Base-by-base conservation (phyloP, 2,888 invertebrate species). In the Drosophila merina region DNA sequence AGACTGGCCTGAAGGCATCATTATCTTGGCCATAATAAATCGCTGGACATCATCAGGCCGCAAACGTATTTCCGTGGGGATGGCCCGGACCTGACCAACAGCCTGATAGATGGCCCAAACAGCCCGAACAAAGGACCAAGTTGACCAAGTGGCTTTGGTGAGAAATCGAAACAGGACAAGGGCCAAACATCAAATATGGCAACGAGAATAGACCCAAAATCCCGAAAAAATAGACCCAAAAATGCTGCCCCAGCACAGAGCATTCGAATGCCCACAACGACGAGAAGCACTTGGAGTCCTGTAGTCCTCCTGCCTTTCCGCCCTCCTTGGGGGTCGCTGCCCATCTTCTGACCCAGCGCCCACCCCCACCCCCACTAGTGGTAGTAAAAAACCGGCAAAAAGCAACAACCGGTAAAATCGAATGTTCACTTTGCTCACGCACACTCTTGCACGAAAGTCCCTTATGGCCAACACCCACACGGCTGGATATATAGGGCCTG, bases 361-460 rank as follows among this genome's bases (percentile, higher is more conserved):
- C 10, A 2, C 26, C 38, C 28, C 36, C 7, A 6, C 45, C 38
- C 47, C 4, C 54, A 50, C 50, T 45, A 52, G 54, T 42, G 67
- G 47, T 70, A 51, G 76, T 72, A 74, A 79, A 72, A 78, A 75
- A 79, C 88, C 88, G 88, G 88, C 88, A 86, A 85, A 86, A 82
- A 82, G 78, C 84, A 88, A 74, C 84, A 85, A 85, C 88, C 88
- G 84, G 88, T 85, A 86, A 86, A 88, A 88, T 86, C 88, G 88
- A 88, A 86, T 85, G 85, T 85, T 85, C 85, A 86, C 79, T 88
- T 88, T 72, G 59, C 55, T 60, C 68, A 72, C 72, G 67, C 59
- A 63, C 69, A 50, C 60, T 55, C 57, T 60, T 68, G 48, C 38
- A 63, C 51, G 58, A 25, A 38, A 9, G 49, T 52, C 52, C 42